Base-by-base conservation (phyloP, 2,797 vertebrate species). In the Pagetopsis macropterus region DNA sequence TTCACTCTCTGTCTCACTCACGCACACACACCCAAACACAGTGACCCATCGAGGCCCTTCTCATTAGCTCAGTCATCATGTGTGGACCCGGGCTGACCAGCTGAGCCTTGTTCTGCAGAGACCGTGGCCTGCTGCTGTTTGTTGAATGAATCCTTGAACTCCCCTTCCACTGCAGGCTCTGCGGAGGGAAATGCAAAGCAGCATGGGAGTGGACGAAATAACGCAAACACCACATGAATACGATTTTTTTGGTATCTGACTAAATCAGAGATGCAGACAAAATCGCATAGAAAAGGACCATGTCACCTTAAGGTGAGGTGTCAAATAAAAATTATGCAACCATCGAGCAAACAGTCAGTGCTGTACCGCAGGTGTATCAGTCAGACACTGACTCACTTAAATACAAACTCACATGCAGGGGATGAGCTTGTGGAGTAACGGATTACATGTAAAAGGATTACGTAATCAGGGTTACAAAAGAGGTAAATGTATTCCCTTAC, bases 141-240 rank as follows among this genome's bases (percentile, higher is more conserved):
- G 66, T 77, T 69, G 84, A 79, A 88, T 70, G 71, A 87, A 90
- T 87, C 87, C 89, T 89, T 91, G 84, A 90, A 90, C 84, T 85
- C 75, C 68, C 83, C 85, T 87, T 86, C 68, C 66, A 52, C 84
- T 54, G 72, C 82, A 68, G 84, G 54, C 64, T 65, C 59, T 52
- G 73, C 9, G 10, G 31, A 43, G n/a, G 31, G 49, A 40, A 56
- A 65, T 19, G 1, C 63, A n/a, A 37, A 54, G 43, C 11, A 3
- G 44, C 19, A 68, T 49, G 14, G 7, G 13, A 23, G 1, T 19
- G 41, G 63, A 63, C 61, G 48, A 69, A 75, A 76, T 52, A 70
- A 69, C 1, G 1, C 17, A 76, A 82, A 78, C 44, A 1, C 12
- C 5, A 52, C 44, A 52, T 54, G 17, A 72, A 51, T 58, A 54